phyloP scores from a whole-genome alignment of 2,888 invertebrate genomes.

The Callyntrura guangdongensis region DNA sequence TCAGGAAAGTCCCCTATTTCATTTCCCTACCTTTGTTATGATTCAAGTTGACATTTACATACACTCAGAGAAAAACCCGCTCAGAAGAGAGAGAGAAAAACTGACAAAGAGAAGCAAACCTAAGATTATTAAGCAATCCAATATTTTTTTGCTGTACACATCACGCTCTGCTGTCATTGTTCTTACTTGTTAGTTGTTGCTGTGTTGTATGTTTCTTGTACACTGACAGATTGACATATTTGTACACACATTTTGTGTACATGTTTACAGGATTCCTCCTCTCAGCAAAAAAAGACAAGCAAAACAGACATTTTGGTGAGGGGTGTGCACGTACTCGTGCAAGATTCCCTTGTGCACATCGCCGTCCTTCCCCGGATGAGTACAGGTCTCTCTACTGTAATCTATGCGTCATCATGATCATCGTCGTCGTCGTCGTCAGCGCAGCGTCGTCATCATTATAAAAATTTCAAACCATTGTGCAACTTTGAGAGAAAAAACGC shows the following conservation, averaged over 20 bases:
- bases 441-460: slow-evolving; percentile 16
- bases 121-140: slow-evolving; percentile 34
- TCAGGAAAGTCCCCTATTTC: slow-evolving; percentile 6
- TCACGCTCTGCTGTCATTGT: slow-evolving; percentile 25
- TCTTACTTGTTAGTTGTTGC: not conserved
- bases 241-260: slow-evolving; percentile 35
- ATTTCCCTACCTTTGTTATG: slow-evolving; percentile 46
- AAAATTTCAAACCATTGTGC: not conserved
- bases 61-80: not conserved
- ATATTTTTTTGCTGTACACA: not conserved
- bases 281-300: not conserved
- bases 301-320: not conserved
- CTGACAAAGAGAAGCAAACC: not conserved
- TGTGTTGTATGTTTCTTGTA: not conserved
- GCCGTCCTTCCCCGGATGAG: not conserved
- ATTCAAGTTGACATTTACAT: slow-evolving; percentile 51
- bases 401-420: not conserved
- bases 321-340: slow-evolving; percentile 20
- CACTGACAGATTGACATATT: slow-evolving; percentile 60
- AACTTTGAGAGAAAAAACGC: slow-evolving; percentile 3
- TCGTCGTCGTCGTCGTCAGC: too few relatives aligned
- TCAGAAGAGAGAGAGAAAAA: slow-evolving; percentile 11
- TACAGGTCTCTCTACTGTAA: not conserved
- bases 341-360: slow-evolving; percentile 28
- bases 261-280: slow-evolving; percentile 43